Evolutionary conservation across 92 coral and sea anemone species (phyloP).

Genomic region (Siderastrea siderea): DNA sequence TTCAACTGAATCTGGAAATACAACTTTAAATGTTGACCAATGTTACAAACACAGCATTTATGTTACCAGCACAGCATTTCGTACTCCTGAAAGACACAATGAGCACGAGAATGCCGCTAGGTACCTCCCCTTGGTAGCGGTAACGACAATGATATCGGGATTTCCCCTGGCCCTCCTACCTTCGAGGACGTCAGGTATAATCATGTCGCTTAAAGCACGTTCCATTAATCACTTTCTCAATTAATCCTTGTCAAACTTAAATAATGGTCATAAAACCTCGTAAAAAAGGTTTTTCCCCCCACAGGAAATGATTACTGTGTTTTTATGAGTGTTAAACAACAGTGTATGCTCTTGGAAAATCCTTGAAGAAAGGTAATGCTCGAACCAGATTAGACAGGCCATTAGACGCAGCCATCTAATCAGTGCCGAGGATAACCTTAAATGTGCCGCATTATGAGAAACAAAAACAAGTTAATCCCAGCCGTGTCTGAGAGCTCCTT

Average conservation of each 20-base stretch:
- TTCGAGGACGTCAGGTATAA: neutral
- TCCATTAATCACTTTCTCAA: neutral
- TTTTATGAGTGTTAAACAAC: conserved; percentile 18
- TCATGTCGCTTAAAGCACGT: neutral
- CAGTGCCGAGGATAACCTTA: neutral
- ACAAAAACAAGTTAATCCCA: conserved; percentile 1
- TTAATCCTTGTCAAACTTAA: neutral
- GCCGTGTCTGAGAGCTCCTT: conserved; percentile 3
- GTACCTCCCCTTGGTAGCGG: neutral
- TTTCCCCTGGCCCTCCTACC: neutral
- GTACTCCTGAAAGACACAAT: too few relatives aligned
- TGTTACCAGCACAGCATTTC: too few relatives aligned
- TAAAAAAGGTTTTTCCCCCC: neutral
- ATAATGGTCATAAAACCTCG: neutral
- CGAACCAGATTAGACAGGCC: neutral
- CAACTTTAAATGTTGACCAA: too few relatives aligned
- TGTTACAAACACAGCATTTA: too few relatives aligned
- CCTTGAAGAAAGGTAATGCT: conserved; percentile 3
- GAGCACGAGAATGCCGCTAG: too few relatives aligned
- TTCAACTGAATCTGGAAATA: too few relatives aligned
- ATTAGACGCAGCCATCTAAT: neutral
- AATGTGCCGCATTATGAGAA: neutral
- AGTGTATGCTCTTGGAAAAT: conserved; percentile 10
- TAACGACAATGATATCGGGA: neutral
- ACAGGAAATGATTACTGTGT: conserved; percentile 33